phyloP scores from a whole-genome alignment of 1,140 invertebrate genomes.

The Microplitis mediator region DNA sequence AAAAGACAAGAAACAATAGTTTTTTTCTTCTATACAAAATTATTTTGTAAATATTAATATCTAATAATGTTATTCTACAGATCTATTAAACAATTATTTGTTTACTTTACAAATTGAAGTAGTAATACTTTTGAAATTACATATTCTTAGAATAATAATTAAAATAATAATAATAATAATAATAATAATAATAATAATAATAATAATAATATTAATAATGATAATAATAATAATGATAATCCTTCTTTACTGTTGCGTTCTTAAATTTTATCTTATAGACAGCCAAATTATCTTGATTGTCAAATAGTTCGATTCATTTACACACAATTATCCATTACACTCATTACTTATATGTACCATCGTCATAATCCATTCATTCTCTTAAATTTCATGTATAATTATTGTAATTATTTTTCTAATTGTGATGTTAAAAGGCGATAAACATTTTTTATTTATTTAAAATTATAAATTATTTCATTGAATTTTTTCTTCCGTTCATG shows the following conservation, averaged over 20 bases:
- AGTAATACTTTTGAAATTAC: constrained; percentile 57
- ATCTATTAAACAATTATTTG: constrained; percentile 33
- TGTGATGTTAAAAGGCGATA: too few relatives aligned
- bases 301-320: too few relatives aligned
- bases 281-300: too few relatives aligned
- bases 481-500: too few relatives aligned
- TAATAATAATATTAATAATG: neutral
- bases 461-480: neutral
- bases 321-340: too few relatives aligned
- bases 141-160: constrained; percentile 34
- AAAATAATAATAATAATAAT: neutral
- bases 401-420: too few relatives aligned
- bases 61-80: neutral
- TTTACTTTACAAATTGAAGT: constrained; percentile 55
- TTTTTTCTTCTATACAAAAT: constrained; percentile 27
- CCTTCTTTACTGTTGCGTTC: neutral
- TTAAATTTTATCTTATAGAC: too few relatives aligned
- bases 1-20: constrained; percentile 38
- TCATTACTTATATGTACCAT: too few relatives aligned
- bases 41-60: constrained; percentile 6
- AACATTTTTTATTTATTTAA: neutral
- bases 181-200: neutral
- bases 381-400: too few relatives aligned
- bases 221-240: neutral
- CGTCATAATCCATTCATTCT: too few relatives aligned